Evolutionary conservation across 2,797 vertebrate species (phyloP).

Genomic region (Acanthurus tractus): DNA sequence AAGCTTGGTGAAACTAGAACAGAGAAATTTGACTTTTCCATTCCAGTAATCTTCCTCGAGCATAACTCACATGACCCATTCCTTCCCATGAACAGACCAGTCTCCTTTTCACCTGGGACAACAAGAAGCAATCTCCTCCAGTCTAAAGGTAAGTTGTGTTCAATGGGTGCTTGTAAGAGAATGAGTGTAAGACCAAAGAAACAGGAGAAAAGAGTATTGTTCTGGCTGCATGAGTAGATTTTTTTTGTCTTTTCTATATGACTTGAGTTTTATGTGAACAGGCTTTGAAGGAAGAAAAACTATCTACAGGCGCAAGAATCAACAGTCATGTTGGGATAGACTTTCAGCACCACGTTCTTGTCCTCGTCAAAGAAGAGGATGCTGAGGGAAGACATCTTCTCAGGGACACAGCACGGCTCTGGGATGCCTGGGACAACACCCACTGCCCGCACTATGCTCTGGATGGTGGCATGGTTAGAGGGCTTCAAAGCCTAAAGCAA

Average conservation of each 20-base stretch:
- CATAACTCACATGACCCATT: conserved; percentile 29
- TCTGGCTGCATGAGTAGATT: conserved; percentile 15
- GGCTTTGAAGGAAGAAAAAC: conserved; percentile 32
- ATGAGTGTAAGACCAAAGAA: conserved; percentile 11
- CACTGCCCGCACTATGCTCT: conserved; percentile 96
- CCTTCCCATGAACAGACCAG: conserved; percentile 43
- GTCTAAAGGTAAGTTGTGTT: conserved; percentile 77
- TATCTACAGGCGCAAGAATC: conserved; percentile 97
- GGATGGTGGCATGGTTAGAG: conserved; percentile 98
- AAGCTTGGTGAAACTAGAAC: neutral
- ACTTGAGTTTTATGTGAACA: conserved; percentile 23
- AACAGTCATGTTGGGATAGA: conserved; percentile 98
- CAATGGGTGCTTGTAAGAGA: conserved; percentile 20
- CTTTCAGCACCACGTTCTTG: conserved; percentile 96
- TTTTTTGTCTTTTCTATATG: conserved; percentile 12
- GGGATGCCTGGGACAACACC: conserved; percentile 94
- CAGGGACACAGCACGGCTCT: conserved; percentile 96
- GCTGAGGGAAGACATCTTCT: conserved; percentile 97
- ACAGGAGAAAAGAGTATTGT: conserved; percentile 34
- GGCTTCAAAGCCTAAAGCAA: conserved; percentile 91
- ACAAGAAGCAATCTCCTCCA: conserved; percentile 76
- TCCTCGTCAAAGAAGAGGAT: conserved; percentile 97
- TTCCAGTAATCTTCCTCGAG: conserved; percentile 33
- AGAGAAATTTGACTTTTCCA: conserved; percentile 15
- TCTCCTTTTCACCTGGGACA: conserved; percentile 45